Evolutionary conservation across 2,888 invertebrate species (phyloP).

Genomic region (Timema podura): DNA sequence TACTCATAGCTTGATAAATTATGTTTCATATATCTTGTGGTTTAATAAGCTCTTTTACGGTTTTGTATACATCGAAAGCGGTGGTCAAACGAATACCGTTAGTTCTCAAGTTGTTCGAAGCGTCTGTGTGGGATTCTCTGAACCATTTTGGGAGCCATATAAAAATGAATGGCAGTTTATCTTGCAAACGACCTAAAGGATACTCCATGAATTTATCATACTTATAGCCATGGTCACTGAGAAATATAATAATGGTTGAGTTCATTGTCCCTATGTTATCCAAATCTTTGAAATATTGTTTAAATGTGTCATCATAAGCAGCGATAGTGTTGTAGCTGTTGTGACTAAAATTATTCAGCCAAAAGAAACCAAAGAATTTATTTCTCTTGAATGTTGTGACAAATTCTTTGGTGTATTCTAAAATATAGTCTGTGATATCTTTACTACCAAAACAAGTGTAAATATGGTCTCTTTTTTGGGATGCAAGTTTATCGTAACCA

Average conservation of each 20-base stretch:
- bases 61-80: constrained; percentile 37
- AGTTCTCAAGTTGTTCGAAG: constrained; percentile 30
- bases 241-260: constrained; percentile 32
- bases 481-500: constrained; percentile 28
- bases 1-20: too few relatives aligned
- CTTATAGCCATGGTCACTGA: constrained; percentile 35
- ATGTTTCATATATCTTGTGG: neutral
- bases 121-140: constrained; percentile 26
- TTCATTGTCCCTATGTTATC: constrained; percentile 26
- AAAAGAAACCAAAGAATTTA: constrained; percentile 29
- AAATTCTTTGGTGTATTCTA: constrained; percentile 28
- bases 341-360: constrained; percentile 29
- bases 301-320: constrained; percentile 18
- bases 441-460: constrained; percentile 23
- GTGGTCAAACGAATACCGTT: constrained; percentile 34
- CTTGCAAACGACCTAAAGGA: constrained; percentile 36
- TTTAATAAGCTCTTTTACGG: constrained; percentile 25
- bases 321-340: constrained; percentile 19
- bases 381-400: constrained; percentile 13
- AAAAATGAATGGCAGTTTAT: constrained; percentile 36
- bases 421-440: constrained; percentile 23
- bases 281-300: constrained; percentile 23
- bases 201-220: constrained; percentile 36
- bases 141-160: constrained; percentile 34
- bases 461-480: neutral